These are phyloP conservation scores for Caerostris extrusa DNA, from an alignment of 1,140 invertebrate genomes.

Conservation along the genomic window DNA sequence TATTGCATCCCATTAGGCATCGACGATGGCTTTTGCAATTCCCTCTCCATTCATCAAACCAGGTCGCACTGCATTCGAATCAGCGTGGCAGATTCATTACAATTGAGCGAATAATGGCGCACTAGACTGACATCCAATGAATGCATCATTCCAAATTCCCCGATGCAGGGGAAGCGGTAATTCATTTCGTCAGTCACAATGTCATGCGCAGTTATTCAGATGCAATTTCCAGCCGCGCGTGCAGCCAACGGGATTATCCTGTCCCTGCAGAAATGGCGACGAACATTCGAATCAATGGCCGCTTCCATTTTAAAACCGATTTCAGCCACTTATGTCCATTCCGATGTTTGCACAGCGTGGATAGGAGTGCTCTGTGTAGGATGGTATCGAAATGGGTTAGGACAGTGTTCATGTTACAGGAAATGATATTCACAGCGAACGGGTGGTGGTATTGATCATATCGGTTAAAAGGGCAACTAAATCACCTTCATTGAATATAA, in stretches of 20 bases:
- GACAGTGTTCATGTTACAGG: too few relatives aligned
- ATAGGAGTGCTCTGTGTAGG: too few relatives aligned
- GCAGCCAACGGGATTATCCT: neutral
- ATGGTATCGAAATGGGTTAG: too few relatives aligned
- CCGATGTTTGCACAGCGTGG: neutral
- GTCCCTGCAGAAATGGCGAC: neutral
- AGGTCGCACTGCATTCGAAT: neutral
- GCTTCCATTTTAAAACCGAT: conserved; percentile 17
- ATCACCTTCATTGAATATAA: too few relatives aligned
- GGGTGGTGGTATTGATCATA: too few relatives aligned
- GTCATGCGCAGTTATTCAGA: conserved; percentile 31
- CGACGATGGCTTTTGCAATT: neutral
- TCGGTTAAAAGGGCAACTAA: too few relatives aligned
- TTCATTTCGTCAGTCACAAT: conserved; percentile 10
- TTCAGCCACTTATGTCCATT: neutral
- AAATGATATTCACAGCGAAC: too few relatives aligned
- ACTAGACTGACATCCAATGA: conserved; percentile 9
- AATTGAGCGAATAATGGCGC: neutral
- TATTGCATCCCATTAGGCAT: too few relatives aligned
- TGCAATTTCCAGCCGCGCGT: neutral
- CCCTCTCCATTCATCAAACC: neutral
- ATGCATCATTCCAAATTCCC: neutral
- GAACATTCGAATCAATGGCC: neutral
- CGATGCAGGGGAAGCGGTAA: neutral
- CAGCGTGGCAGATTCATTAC: neutral